Percentiles rank a stretch among this genome's conserved stretches.
Conservation (phyloP, 2,797 vertebrate species). For the Esox masquinongy region DNA sequence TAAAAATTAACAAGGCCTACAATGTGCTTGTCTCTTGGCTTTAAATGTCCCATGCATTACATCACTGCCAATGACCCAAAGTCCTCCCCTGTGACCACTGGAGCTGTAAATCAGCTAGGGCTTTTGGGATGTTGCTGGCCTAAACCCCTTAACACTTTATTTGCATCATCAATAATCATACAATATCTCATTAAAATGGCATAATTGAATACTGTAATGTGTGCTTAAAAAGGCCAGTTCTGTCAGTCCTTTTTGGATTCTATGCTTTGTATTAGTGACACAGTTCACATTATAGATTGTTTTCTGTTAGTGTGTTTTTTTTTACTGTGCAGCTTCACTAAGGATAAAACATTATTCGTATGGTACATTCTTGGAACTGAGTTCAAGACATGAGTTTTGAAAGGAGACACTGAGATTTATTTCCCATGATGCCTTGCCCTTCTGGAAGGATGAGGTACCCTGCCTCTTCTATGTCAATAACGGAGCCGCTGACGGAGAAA, state of each 20-base stretch:
- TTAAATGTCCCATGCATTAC: not conserved
- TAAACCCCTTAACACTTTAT: slow-evolving; percentile 64
- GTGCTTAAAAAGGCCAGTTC: not conserved
- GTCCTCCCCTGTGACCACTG: slow-evolving; percentile 64
- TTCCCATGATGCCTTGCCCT: slow-evolving; percentile 83
- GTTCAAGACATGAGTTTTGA: not conserved
- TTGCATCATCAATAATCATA: slow-evolving; percentile 65
- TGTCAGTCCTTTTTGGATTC: no score
- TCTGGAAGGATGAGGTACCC: slow-evolving; percentile 90
- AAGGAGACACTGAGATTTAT: slow-evolving; percentile 75
- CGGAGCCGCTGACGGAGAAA: slow-evolving; percentile 74
- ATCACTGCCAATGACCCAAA: slow-evolving; percentile 58
- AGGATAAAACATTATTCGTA: not conserved
- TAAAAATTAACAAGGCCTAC: slow-evolving; percentile 80
- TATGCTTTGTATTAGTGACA: not conserved
- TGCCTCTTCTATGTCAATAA: slow-evolving; percentile 81
- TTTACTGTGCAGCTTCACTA: not conserved
- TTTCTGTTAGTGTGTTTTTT: not conserved
- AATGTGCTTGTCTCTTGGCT: slow-evolving; percentile 65
- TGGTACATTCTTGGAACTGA: not conserved
- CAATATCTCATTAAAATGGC: slow-evolving; percentile 44
- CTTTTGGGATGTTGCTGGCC: slow-evolving; percentile 61
- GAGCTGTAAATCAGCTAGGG: slow-evolving; percentile 70
- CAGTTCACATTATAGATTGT: not conserved
- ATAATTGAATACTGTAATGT: slow-evolving; percentile 53